Base-by-base conservation (phyloP, 2,797 vertebrate genomes). In the Catharus ustulatus region DNA sequence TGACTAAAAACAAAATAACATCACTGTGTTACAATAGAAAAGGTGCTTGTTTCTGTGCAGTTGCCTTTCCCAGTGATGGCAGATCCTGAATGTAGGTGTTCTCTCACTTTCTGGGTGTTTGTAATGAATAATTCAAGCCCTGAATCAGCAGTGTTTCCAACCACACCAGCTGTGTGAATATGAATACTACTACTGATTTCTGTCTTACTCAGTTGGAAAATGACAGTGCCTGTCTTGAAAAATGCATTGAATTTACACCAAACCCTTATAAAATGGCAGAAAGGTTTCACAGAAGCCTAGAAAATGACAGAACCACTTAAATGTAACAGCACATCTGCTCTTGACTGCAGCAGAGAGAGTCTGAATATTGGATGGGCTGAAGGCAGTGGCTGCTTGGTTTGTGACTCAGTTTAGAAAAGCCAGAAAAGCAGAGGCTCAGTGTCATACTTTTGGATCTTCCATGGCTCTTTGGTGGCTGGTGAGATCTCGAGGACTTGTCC, bases 391-490 rank as follows among this genome's bases (percentile, higher is more conserved):
- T 61, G 30, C 69, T 38, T 29, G 30, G 13, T 84, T 67, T 77
- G 73, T 38, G 45, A 40, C 62, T 54, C 34, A 21, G 36, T 67
- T 76, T 26, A 38, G 36, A 48, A 79, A 87, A 40, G 17, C 5
- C 51, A 83, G 73, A 40, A 30, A 22, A 48, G 27, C 59, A 69
- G 40, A 40, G 62, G 61, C 51, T 66, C 12, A 7, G 22, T 2
- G 23, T 14, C 34, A 43, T 88, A 98, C 98, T 80, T 84, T 87
- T 88, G 42, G 85, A 54, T 42, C 13, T 87, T 62, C 89, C 80
- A 69, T 48, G 95, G 75, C 54, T 52, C 63, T 78, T 45, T 3
- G 69, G 59, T 23, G 96, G 82, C 66, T 45, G 46, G 5, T 0
- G 57, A 10, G 64, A 5, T 19, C 26, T 34, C 0, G 8, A 8